phyloP scores from a whole-genome alignment of 2,113 vertebrate genomes.

The Myiozetetes cayanensis region DNA sequence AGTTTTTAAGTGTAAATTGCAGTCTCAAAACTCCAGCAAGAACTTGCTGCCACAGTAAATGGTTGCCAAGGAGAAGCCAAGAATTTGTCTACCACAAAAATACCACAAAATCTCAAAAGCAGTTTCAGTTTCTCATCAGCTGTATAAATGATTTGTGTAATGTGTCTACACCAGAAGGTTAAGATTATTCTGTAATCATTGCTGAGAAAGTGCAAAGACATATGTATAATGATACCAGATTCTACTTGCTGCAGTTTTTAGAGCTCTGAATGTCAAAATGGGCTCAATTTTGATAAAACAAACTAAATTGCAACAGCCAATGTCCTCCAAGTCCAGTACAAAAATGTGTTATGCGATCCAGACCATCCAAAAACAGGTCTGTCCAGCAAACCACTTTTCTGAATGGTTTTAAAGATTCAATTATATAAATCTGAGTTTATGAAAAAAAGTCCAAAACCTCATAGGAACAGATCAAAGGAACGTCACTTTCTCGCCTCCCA shows the following conservation, averaged over 20 bases:
- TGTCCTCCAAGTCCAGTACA: conserved; percentile 46
- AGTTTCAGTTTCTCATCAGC: conserved; percentile 73
- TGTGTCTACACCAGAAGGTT: conserved; percentile 61
- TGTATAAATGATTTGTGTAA: conserved; percentile 62
- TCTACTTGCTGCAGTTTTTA: conserved; percentile 35
- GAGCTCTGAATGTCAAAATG: conserved; percentile 10
- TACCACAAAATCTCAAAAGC: conserved; percentile 80
- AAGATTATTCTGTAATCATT: conserved; percentile 41
- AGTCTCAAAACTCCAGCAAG: conserved; percentile 79
- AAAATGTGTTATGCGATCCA: conserved; percentile 15
- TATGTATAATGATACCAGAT: conserved; percentile 9
- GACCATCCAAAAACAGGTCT: conserved; percentile 41
- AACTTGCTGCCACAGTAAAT: conserved; percentile 76
- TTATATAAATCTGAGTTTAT: conserved; percentile 23
- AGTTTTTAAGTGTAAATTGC: conserved; percentile 79
- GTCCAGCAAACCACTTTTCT: conserved; percentile 28
- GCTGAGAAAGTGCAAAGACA: conserved; percentile 47
- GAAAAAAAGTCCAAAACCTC: conserved; percentile 43
- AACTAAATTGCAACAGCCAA: conserved; percentile 59
- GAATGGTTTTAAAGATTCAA: neutral
- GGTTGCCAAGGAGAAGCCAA: conserved; percentile 81
- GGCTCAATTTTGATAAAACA: conserved; percentile 41
- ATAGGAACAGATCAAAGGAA: conserved; percentile 29
- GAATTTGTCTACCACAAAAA: conserved; percentile 77
- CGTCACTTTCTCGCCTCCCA: conserved; percentile 47